These are phyloP conservation scores for Metalampra italica DNA, from an alignment of 2,888 invertebrate species.

Conservation along the genomic window DNA sequence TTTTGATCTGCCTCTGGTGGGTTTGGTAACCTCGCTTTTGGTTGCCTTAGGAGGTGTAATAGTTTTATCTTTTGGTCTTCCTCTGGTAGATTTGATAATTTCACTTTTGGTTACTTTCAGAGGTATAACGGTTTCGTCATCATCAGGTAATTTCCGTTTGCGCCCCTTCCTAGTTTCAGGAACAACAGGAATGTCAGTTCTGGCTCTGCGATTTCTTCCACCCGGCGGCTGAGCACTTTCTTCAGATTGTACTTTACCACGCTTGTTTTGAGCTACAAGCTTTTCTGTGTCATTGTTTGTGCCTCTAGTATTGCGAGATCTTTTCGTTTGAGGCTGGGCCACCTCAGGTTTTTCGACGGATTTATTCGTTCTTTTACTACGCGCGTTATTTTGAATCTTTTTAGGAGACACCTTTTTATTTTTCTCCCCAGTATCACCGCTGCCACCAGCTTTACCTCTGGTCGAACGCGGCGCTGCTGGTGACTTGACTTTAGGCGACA, in stretches of 20 bases:
- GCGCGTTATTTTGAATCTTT: conserved; percentile 21
- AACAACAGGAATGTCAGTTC: not conserved
- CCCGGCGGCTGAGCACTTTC: not conserved
- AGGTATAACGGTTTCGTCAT: conserved; percentile 4
- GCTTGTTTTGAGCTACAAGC: not conserved
- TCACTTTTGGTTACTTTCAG: conserved; percentile 1
- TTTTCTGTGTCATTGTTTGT: conserved; percentile 4
- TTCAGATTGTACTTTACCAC: not conserved
- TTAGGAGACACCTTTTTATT: conserved; percentile 26
- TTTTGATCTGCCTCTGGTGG: conserved; percentile 19
- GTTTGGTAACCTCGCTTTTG: too few relatives aligned
- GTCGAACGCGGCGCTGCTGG: not conserved
- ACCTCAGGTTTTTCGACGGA: conserved; percentile 9
- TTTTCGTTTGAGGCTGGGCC: conserved; percentile 13
- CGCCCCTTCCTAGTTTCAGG: not conserved
- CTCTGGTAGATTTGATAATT: too few relatives aligned
- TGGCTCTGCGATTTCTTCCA: not conserved
- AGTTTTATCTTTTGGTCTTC: too few relatives aligned
- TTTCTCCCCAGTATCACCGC: not conserved
- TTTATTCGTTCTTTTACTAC: conserved; percentile 10
- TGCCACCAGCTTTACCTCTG: not conserved
- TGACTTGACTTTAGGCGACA: not conserved
- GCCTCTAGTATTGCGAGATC: conserved; percentile 18
- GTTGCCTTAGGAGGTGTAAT: too few relatives aligned
- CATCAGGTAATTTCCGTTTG: conserved; percentile 2